These are phyloP conservation scores for Bryconaethiops microstoma DNA, from an alignment of 2,797 vertebrate genomes.

Conservation along the genomic window DNA sequence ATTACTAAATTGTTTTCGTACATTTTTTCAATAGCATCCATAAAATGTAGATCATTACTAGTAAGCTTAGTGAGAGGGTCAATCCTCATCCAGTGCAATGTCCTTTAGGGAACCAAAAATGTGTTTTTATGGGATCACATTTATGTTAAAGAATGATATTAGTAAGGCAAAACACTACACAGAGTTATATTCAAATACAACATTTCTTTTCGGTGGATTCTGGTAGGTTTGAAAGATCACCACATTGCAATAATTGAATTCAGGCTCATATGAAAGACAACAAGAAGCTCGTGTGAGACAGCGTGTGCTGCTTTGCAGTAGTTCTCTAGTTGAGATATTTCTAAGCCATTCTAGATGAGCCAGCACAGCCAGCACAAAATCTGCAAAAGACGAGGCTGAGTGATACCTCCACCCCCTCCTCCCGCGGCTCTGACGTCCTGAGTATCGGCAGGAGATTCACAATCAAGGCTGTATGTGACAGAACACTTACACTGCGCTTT, in stretches of 20 bases:
- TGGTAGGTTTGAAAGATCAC: not conserved
- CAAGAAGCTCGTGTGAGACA: not conserved
- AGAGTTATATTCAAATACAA: no score
- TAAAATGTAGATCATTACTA: no score
- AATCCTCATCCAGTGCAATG: no score
- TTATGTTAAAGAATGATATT: no score
- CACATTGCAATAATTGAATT: not conserved
- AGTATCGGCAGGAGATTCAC: constrained; percentile 53
- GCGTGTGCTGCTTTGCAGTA: not conserved
- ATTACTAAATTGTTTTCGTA: no score
- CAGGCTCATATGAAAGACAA: not conserved
- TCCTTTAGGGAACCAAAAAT: no score
- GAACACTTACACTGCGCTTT: constrained; percentile 47
- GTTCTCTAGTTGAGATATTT: not conserved
- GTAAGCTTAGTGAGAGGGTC: no score
- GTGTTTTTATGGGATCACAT: no score
- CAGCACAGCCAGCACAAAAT: constrained; percentile 21
- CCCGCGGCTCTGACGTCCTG: constrained; percentile 43
- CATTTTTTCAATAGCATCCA: no score
- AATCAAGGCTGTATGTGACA: constrained; percentile 48
- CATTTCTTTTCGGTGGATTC: no score
- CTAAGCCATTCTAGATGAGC: not conserved
- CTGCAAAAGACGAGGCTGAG: constrained; percentile 5
- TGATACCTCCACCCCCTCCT: constrained; percentile 23
- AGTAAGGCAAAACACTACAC: no score